A percentile compares a stretch with the other conserved stretches of the same genome.
phyloP scores from a whole-genome alignment of 2,888 invertebrate genomes.

The Adelphocoris suturalis region DNA sequence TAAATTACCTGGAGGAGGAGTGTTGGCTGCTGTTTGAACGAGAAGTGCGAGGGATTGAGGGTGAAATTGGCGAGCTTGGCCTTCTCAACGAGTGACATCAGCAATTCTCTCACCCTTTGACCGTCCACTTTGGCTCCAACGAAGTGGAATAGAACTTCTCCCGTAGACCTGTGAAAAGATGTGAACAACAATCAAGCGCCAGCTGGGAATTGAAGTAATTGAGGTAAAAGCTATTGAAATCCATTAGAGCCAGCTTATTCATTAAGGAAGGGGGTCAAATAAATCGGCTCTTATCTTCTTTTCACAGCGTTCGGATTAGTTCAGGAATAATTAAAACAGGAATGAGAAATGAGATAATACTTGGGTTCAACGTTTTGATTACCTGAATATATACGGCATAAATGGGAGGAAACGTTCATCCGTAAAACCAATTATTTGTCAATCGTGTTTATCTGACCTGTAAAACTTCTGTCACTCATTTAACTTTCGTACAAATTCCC shows the following conservation, averaged over 20 bases:
- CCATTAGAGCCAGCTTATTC: no score
- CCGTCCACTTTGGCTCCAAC: constrained; percentile 81
- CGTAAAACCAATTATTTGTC: no score
- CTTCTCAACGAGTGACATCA: constrained; percentile 82
- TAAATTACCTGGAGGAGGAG: constrained; percentile 74
- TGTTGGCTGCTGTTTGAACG: constrained; percentile 84
- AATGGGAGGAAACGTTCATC: no score
- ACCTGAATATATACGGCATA: no score
- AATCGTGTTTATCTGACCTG: no score
- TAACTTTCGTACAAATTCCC: no score
- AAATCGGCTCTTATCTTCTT: no score
- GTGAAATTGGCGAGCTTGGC: constrained; percentile 83
- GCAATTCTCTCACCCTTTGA: constrained; percentile 80
- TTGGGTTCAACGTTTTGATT: no score
- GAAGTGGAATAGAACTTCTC: constrained; percentile 79
- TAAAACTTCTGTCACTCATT: no score
- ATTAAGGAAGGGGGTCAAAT: no score
- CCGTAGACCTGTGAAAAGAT: constrained; percentile 73
- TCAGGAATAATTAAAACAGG: not conserved
- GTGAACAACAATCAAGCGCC: not conserved
- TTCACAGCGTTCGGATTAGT: not conserved
- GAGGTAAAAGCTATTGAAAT: no score
- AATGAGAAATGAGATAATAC: not conserved
- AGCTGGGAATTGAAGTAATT: no score
- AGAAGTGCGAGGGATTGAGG: constrained; percentile 84